Evolutionary conservation across 2,888 invertebrate species (phyloP).

Genomic region (Agonopterix alstromeriana): DNA sequence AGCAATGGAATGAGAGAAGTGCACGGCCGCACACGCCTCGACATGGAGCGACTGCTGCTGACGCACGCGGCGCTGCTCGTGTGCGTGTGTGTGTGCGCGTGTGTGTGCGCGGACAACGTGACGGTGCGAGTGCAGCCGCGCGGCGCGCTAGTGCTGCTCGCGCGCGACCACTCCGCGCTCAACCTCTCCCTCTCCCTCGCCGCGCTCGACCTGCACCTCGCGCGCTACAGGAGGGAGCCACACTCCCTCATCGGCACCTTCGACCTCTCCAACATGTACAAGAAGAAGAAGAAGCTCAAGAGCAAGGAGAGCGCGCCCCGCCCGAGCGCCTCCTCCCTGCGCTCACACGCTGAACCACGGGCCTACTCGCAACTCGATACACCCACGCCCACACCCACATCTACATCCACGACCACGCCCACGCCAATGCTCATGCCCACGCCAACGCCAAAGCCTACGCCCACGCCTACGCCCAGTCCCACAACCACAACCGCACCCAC

Average conservation of each 20-base stretch:
- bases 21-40: too few species aligned
- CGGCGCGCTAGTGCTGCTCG: conserved; percentile 1
- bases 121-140: conserved; percentile 1
- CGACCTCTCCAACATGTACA: conserved; percentile 45
- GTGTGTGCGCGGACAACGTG: neutral
- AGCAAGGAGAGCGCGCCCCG: conserved; percentile 10
- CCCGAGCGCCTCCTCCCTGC: neutral
- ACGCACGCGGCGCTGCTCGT: neutral
- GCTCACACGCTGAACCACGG: too few species aligned
- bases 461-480: neutral
- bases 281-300: conserved; percentile 34
- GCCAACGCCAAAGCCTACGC: too few species aligned
- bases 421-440: neutral
- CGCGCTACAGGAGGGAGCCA: conserved; percentile 27
- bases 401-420: conserved; percentile 1
- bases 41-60: too few species aligned
- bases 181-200: neutral
- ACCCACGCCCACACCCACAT: neutral
- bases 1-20: too few species aligned
- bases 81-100: neutral
- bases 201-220: neutral
- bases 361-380: neutral
- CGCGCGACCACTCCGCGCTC: neutral
- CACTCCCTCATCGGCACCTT: conserved; percentile 52
- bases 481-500: neutral